Evolutionary conservation across 2,797 vertebrate species (phyloP).

Genomic region (Muscicapa striata): DNA sequence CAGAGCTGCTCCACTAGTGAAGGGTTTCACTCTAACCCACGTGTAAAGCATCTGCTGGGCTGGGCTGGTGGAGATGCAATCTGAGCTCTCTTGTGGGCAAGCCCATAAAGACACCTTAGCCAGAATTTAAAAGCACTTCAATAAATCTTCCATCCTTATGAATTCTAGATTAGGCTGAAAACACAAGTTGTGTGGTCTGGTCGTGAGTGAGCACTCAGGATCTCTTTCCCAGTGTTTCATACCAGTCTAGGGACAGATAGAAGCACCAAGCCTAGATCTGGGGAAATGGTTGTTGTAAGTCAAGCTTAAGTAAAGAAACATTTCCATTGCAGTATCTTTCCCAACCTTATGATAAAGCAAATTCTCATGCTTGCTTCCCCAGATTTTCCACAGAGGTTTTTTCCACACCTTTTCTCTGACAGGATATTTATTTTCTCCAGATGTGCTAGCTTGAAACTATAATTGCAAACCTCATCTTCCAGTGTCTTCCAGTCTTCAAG

Average conservation of each 20-base stretch:
- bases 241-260: neutral
- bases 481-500: neutral
- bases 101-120: neutral
- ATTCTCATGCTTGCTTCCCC: neutral
- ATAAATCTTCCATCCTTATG: neutral
- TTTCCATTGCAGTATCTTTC: neutral
- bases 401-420: neutral
- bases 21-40: neutral
- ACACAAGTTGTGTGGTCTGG: neutral
- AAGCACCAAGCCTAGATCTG: neutral
- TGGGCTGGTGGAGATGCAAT: neutral
- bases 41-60: too few relatives aligned
- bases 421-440: neutral
- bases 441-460: neutral
- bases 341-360: neutral
- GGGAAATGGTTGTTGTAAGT: neutral
- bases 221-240: neutral
- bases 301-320: neutral
- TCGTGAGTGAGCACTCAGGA: neutral
- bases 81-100: neutral
- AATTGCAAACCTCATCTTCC: neutral
- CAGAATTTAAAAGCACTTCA: neutral
- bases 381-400: neutral
- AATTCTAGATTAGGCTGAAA: neutral
- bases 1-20: accelerated